A percentile compares a stretch with the other conserved stretches of the same genome.
Conservation (phyloP, 2,113 vertebrate species). For the Pogona vitticeps region DNA sequence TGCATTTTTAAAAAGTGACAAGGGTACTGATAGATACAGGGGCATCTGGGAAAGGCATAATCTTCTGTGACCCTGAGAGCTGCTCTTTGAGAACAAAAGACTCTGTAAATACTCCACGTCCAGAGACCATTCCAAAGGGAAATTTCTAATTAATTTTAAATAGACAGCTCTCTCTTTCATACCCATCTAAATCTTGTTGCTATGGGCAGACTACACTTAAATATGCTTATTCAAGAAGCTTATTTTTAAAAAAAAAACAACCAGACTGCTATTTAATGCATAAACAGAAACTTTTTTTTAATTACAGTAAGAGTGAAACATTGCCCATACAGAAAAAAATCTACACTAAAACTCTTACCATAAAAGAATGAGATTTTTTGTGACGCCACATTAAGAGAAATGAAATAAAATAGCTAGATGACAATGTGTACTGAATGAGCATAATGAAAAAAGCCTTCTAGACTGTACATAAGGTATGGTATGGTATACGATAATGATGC, state of each 20-base stretch:
- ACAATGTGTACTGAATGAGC: conserved; percentile 53
- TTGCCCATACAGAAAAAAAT: conserved; percentile 42
- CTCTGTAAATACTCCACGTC: neutral
- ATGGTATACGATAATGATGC: conserved; percentile 33
- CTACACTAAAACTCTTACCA: conserved; percentile 59
- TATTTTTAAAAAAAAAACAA: conserved; percentile 41
- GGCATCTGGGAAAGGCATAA: too few relatives aligned
- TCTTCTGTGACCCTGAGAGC: too few relatives aligned
- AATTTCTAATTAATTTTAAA: neutral
- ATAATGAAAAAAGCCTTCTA: conserved; percentile 51
- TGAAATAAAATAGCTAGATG: conserved; percentile 50
- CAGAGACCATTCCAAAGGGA: neutral
- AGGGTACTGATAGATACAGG: neutral
- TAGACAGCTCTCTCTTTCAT: neutral
- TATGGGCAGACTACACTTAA: neutral
- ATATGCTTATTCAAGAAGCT: neutral
- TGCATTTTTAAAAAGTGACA: neutral
- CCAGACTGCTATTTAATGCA: conserved; percentile 58
- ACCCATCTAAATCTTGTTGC: neutral
- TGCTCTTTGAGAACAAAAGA: too few relatives aligned
- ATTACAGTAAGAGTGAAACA: conserved; percentile 65
- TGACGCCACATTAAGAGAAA: conserved; percentile 52
- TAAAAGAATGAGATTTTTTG: conserved; percentile 46
- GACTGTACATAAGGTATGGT: conserved; percentile 55
- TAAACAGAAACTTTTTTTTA: conserved; percentile 54